Base-by-base conservation (phyloP, 2,797 vertebrate genomes). In the Aratinga solstitialis region DNA sequence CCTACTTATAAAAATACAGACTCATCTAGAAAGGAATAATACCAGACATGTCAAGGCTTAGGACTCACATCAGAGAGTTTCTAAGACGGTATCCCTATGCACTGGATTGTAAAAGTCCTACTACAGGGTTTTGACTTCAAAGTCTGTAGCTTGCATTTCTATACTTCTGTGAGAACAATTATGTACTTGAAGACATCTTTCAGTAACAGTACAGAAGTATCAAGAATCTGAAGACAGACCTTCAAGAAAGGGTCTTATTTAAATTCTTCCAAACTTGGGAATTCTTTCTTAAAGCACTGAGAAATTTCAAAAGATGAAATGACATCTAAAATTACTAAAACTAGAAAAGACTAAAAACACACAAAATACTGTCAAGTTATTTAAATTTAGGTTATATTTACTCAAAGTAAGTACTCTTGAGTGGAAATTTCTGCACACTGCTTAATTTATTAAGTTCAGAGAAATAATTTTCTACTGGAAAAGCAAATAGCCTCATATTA, bases 11-110 rank as follows among this genome's bases (percentile, higher is more conserved):
- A 61, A 84, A 76, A 26, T 22, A 32, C 8, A 36, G 17, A 80
- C 27, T 65, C 1, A 61, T 56, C 27, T 12, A 40, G 30, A 48
- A 76, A 84, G 83, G 16, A 61, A 26, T 56, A 80, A 68, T 50
- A 26, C 3, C 16, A 62, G 42, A 7, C 9, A 67, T 2, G 8
- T 1, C 1, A 5, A 69, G 20, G 38, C 18, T 73, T 0, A 13
- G 42, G 34, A 72, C 36, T 36, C 0, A 0, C 24, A 48, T 51
- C 17, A 45, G n/a, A 15, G 56, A 62, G 43, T 53, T 74, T 69
- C 45, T 51, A 38, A 69, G 23, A 51, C 2, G 8, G 36, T 6
- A 82, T 10, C 47, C 11, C 29, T 56, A 29, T 11, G 10, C 21
- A 42, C 5, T 74, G 20, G 30, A 62, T 29, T 43, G 19, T 32